Percentiles rank a stretch among this genome's conserved stretches.
Conservation (phyloP, 23 tunicate species). For the Botrylloides violaceus region DNA sequence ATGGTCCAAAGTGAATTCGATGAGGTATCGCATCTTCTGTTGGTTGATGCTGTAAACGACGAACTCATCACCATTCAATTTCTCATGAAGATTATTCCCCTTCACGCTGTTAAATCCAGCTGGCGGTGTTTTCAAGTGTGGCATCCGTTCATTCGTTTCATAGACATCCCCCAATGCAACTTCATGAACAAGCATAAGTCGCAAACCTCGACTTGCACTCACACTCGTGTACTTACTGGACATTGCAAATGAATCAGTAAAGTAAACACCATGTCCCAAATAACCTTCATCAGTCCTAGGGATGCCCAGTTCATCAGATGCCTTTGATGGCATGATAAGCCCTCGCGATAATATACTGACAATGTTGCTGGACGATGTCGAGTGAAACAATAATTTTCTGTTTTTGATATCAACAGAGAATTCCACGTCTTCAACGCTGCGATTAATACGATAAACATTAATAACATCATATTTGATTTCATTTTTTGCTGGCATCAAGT, state of each 20-base stretch:
- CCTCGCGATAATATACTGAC: slow-evolving; percentile 71
- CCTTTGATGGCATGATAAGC: slow-evolving; percentile 55
- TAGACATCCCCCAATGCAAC: slow-evolving; percentile 53
- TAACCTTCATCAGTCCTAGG: slow-evolving; percentile 58
- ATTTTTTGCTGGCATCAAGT: slow-evolving; percentile 7
- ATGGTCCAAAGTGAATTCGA: slow-evolving; percentile 44
- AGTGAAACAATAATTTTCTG: slow-evolving; percentile 51
- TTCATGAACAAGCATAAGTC: slow-evolving; percentile 51
- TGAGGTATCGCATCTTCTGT: slow-evolving; percentile 47
- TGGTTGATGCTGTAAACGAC: slow-evolving; percentile 51
- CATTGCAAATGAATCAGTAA: slow-evolving; percentile 45
- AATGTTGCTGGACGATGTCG: slow-evolving; percentile 51
- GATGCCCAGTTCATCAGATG: slow-evolving; percentile 48
- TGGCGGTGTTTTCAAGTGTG: slow-evolving; percentile 39
- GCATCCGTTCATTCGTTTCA: slow-evolving; percentile 17
- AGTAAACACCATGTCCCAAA: slow-evolving; percentile 68
- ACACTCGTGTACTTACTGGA: background rate
- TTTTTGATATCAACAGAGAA: slow-evolving; percentile 27
- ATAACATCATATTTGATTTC: slow-evolving; percentile 12
- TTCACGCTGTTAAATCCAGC: slow-evolving; percentile 53
- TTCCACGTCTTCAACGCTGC: slow-evolving; percentile 32
- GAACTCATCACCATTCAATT: slow-evolving; percentile 39
- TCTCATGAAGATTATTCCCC: background rate
- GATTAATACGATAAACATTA: slow-evolving; percentile 45
- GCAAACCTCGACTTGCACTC: slow-evolving; percentile 27